A percentile compares a stretch with the other conserved stretches of the same genome.
Evolutionary conservation across 2,888 invertebrate species (phyloP).

Genomic region (Pinctada fucata): DNA sequence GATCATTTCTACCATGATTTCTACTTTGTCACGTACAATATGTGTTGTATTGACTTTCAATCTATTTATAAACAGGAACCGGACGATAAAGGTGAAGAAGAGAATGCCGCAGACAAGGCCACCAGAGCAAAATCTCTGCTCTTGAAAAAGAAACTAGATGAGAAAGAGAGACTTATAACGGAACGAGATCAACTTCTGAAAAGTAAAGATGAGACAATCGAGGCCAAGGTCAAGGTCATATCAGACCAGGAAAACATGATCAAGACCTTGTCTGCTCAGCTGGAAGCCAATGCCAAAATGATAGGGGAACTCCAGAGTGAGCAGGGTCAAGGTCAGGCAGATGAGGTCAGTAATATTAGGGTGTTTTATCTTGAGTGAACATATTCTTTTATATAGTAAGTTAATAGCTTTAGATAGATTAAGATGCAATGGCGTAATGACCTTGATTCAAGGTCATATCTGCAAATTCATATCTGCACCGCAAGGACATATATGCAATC

Average conservation of each 20-base stretch:
- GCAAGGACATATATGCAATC: too few species aligned
- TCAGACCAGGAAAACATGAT: slow-evolving; percentile 74
- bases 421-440: background rate
- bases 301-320: slow-evolving; percentile 60
- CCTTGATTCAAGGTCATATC: too few species aligned
- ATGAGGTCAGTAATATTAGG: background rate
- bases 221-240: slow-evolving; percentile 66
- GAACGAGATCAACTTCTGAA: slow-evolving; percentile 64
- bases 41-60: too few species aligned
- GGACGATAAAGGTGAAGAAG: slow-evolving; percentile 52
- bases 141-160: slow-evolving; percentile 74
- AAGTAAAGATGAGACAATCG: slow-evolving; percentile 59
- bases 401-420: background rate
- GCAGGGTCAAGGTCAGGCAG: background rate
- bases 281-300: slow-evolving; percentile 76
- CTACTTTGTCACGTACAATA: too few species aligned
- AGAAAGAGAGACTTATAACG: slow-evolving; percentile 65
- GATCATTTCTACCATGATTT: too few species aligned
- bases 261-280: slow-evolving; percentile 77
- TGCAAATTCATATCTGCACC: too few species aligned
- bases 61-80: slow-evolving; percentile 22
- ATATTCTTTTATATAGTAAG: too few species aligned
- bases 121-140: slow-evolving; percentile 71
- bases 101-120: slow-evolving; percentile 54
- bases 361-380: too few species aligned